These are phyloP conservation scores for Junco hyemalis DNA, from an alignment of 2,113 vertebrate genomes.

Conservation along the genomic window DNA sequence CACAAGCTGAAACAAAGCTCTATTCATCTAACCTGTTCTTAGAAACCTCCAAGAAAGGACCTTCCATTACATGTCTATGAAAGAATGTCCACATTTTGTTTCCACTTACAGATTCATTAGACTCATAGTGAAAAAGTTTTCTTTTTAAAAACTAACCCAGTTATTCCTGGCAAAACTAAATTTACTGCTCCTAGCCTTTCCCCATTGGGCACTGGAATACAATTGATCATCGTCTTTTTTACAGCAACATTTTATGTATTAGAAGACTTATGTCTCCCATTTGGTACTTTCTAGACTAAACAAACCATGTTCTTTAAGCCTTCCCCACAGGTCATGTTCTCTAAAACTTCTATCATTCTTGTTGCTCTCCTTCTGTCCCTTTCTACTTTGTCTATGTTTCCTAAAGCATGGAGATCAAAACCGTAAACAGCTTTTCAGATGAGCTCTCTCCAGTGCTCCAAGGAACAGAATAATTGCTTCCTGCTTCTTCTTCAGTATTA, in stretches of 20 bases:
- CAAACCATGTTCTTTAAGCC: constrained; percentile 33
- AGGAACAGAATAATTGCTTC: constrained; percentile 15
- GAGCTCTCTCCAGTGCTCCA: background rate
- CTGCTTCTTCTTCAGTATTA: background rate
- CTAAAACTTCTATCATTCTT: constrained; percentile 8
- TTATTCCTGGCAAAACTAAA: constrained; percentile 4
- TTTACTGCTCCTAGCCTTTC: background rate
- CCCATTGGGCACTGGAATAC: background rate
- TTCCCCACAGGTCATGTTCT: constrained; percentile 25
- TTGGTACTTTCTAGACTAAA: constrained; percentile 46
- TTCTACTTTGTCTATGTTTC: background rate
- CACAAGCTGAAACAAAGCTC: background rate
- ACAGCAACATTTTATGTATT: constrained; percentile 17
- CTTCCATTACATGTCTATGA: background rate
- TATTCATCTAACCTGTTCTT: background rate
- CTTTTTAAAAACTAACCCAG: background rate
- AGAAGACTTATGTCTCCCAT: constrained; percentile 23
- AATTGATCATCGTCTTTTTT: constrained; percentile 30
- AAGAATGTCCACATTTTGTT: background rate
- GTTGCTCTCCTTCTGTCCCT: background rate
- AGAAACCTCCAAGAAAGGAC: background rate
- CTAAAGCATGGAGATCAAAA: background rate
- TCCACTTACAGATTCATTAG: background rate
- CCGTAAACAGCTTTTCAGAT: constrained; percentile 1
- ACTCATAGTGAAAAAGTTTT: background rate